Base-by-base conservation (phyloP, 2,113 vertebrate species). In the Equus quagga region DNA sequence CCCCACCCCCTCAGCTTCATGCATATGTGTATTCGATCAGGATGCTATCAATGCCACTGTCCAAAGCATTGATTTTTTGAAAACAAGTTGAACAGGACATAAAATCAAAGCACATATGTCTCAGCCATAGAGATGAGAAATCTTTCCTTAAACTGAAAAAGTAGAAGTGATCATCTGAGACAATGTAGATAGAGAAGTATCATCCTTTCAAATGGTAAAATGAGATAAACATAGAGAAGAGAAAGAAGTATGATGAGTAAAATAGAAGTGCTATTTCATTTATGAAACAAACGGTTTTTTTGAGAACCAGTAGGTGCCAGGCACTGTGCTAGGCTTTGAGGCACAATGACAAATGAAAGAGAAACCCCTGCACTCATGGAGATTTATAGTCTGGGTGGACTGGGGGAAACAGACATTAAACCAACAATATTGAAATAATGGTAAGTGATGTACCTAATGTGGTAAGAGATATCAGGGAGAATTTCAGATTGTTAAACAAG, bases 71-170 rank as follows among this genome's bases (percentile, higher is more conserved):
- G 64, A 97, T 60, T 64, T 72, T 54, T 51, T 62, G 0, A n/a
- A 72, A 95, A 89, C 56, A 95, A 96, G 87, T 67, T 81, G 75
- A 97, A 95, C 14, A 82, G 72, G 62, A 62, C 54, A 96, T 84
- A 95, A 97, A 84, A 94, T 96, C 70, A 96, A 96, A 95, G 58
- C 49, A 70, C 44, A 67, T 81, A 86, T 92, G 83, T 64, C 19
- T 95, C n/a, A 70, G 17, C 51, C n/a, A 46, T 58, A 41, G 21
- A 79, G 60, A 56, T 67, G 51, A 94, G 58, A 92, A 93, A 93
- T 72, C 81, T 67, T 79, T 88, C 36, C 91, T 91, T 91, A 94
- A 82, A 89, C 69, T 65, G 44, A 75, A 94, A 94, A 92, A 54
- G 33, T 28, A 15, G 72, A 85, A 33, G 28, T 62, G 72, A 69